These are phyloP conservation scores for Calliphora vicina DNA, from an alignment of 1,140 invertebrate species.

Conservation along the genomic window DNA sequence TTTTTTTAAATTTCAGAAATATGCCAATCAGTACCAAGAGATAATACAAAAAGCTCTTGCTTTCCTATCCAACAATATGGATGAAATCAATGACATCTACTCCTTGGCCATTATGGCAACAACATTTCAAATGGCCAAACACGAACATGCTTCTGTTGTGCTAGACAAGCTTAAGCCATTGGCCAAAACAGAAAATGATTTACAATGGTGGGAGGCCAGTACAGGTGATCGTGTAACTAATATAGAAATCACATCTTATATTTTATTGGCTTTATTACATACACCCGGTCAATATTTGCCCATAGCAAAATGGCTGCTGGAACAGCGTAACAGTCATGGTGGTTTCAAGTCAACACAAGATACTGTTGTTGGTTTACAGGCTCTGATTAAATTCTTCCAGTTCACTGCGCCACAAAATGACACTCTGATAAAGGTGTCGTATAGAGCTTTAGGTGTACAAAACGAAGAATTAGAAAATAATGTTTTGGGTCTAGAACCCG, in stretches of 20 bases:
- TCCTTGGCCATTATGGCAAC: slow-evolving; percentile 11
- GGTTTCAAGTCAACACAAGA: slow-evolving; percentile 81
- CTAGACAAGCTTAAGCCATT: not conserved
- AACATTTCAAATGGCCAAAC: not conserved
- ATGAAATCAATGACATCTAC: not conserved
- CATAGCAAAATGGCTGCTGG: slow-evolving; percentile 74
- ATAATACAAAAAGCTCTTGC: not conserved
- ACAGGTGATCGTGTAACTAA: slow-evolving; percentile 59
- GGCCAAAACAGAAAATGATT: not conserved
- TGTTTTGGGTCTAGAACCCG: not conserved
- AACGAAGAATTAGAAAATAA: not conserved
- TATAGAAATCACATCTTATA: slow-evolving; percentile 82
- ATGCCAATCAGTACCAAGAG: not conserved
- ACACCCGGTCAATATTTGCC: slow-evolving; percentile 64
- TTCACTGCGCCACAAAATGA: not conserved
- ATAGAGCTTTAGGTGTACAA: not conserved
- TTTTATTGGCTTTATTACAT: slow-evolving; percentile 71
- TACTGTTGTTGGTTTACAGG: slow-evolving; percentile 73
- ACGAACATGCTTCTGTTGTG: not conserved
- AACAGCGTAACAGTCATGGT: slow-evolving; percentile 77
- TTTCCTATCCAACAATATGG: not conserved
- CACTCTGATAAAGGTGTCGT: not conserved
- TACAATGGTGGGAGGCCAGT: not conserved
- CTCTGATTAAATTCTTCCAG: slow-evolving; percentile 64
- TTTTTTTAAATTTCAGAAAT: not conserved